These are phyloP conservation scores for Sternotherus odoratus DNA, from an alignment of 2,797 vertebrate species.

Conservation along the genomic window DNA sequence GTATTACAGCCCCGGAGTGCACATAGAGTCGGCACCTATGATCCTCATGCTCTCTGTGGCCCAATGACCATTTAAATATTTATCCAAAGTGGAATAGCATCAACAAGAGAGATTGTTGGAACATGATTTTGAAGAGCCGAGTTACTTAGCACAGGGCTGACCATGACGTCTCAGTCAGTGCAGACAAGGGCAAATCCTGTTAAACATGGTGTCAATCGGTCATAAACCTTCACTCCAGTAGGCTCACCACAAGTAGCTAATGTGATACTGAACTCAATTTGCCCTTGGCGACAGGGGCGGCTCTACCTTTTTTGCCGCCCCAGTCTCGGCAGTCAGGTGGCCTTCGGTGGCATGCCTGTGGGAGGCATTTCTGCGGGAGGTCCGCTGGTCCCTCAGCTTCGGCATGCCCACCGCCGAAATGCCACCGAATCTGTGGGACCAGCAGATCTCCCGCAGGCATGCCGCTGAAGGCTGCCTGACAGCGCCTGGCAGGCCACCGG, in stretches of 20 bases:
- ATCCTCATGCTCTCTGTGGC: background rate
- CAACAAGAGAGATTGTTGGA: background rate
- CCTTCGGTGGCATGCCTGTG: too few species aligned
- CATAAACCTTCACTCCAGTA: background rate
- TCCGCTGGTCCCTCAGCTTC: too few species aligned
- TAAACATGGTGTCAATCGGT: background rate
- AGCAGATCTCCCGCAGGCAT: too few species aligned
- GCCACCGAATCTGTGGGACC: too few species aligned
- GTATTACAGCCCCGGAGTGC: too few species aligned
- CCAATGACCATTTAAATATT: background rate
- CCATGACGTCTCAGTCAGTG: background rate
- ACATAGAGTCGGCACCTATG: too few species aligned
- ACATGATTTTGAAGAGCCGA: background rate
- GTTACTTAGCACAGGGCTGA: background rate
- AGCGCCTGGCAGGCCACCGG: too few species aligned
- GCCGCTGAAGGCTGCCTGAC: too few species aligned
- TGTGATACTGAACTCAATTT: background rate
- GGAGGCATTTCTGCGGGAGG: too few species aligned
- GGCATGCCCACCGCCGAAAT: too few species aligned
- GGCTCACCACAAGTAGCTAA: background rate
- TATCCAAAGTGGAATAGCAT: background rate
- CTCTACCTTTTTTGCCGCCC: too few species aligned
- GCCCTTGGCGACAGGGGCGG: background rate
- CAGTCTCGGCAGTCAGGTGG: too few species aligned
- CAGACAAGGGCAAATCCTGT: background rate